These are phyloP conservation scores for Perca schrenkii DNA, from an alignment of 2,113 vertebrate species.

Conservation along the genomic window DNA sequence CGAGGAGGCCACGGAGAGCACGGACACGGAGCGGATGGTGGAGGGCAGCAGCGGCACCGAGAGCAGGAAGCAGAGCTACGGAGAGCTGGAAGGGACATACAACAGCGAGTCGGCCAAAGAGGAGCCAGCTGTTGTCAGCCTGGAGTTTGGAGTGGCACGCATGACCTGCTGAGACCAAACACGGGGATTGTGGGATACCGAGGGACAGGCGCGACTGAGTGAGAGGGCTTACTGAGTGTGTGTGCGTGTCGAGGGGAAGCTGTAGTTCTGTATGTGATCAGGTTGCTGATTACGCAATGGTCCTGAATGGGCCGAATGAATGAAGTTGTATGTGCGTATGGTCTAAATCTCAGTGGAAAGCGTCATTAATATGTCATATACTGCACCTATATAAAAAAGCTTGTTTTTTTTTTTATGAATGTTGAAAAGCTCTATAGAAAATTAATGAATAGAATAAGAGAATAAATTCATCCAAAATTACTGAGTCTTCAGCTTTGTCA, in stretches of 20 bases:
- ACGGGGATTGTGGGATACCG: constrained; percentile 40
- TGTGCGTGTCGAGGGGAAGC: constrained; percentile 33
- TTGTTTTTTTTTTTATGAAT: constrained; percentile 78
- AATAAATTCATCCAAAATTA: constrained; percentile 70
- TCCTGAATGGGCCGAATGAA: constrained; percentile 49
- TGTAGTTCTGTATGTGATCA: constrained; percentile 51
- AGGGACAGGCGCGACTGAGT: constrained; percentile 35
- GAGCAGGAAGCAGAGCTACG: constrained; percentile 94
- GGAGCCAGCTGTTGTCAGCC: constrained; percentile 91
- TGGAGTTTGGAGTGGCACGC: constrained; percentile 95
- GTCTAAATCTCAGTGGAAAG: constrained; percentile 73
- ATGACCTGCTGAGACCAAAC: constrained; percentile 92
- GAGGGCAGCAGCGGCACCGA: constrained; percentile 94
- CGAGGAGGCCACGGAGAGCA: constrained; percentile 81
- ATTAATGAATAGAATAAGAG: constrained; percentile 65
- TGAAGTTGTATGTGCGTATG: constrained; percentile 68
- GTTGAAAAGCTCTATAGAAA: constrained; percentile 75
- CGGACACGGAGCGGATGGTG: constrained; percentile 88
- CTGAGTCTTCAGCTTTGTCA: neutral
- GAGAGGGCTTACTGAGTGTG: constrained; percentile 31
- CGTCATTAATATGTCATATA: constrained; percentile 75
- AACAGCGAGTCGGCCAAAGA: constrained; percentile 83
- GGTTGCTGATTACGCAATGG: constrained; percentile 45
- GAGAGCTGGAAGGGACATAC: constrained; percentile 86
- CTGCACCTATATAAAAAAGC: constrained; percentile 59